Conservation (phyloP, 2,888 invertebrate genomes). For the Microctonus brassicae region DNA sequence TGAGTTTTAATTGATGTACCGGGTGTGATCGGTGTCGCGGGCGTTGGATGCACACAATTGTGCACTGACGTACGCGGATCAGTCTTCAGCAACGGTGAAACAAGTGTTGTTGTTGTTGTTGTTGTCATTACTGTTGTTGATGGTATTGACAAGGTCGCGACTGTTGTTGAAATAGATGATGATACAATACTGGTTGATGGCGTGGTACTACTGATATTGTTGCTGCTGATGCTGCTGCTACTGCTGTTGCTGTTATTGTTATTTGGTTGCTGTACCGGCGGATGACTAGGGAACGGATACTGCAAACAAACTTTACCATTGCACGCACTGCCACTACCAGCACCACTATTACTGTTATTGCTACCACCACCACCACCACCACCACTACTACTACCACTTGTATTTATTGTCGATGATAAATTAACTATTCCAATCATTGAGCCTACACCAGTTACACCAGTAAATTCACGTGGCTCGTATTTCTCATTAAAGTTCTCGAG, state of each 20-base stretch:
- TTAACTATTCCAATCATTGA: conserved; percentile 54
- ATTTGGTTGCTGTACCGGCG: conserved; percentile 71
- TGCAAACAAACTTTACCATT: conserved; percentile 75
- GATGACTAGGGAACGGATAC: conserved; percentile 85
- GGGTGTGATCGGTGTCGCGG: conserved; percentile 65
- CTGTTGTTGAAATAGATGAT: conserved; percentile 35
- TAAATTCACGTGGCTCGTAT: conserved; percentile 79
- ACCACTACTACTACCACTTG: conserved; percentile 39
- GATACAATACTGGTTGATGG: conserved; percentile 36
- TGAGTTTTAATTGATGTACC: conserved; percentile 51
- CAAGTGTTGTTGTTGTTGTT: no score
- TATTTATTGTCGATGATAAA: conserved; percentile 40
- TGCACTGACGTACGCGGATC: conserved; percentile 58
- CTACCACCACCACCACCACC: conserved; percentile 42
- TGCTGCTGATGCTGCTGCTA: conserved; percentile 66
- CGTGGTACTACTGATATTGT: conserved; percentile 66
- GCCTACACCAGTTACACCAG: conserved; percentile 59
- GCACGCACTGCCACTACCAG: no score
- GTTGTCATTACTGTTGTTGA: no score
- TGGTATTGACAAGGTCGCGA: no score
- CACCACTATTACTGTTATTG: no score
- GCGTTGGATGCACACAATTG: conserved; percentile 61
- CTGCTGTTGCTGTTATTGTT: conserved; percentile 69
- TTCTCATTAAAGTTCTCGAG: conserved; percentile 89
- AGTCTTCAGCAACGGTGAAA: conserved; percentile 51